Conservation (phyloP, 2,888 invertebrate species). For the Hypolimnas misippus region DNA sequence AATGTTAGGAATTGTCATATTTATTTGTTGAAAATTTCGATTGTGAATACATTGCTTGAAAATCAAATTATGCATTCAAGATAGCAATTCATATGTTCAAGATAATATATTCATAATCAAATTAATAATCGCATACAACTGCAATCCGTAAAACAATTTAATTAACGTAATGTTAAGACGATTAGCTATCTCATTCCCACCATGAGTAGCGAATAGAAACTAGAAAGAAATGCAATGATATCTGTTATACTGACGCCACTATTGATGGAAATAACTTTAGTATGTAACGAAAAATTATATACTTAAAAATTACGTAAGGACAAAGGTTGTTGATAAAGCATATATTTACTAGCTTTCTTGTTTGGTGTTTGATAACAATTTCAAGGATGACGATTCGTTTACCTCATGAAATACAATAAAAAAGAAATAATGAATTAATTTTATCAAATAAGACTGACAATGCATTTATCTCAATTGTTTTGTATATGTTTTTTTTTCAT, state of each 20-base stretch:
- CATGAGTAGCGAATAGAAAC: too few relatives aligned
- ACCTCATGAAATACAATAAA: slow-evolving; percentile 20
- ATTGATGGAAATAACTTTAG: background rate
- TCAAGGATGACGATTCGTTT: slow-evolving; percentile 8
- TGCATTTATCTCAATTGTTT: slow-evolving; percentile 29
- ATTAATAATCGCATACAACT: too few relatives aligned
- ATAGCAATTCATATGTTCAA: too few relatives aligned
- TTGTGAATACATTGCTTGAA: too few relatives aligned
- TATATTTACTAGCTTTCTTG: slow-evolving; percentile 13
- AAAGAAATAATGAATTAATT: slow-evolving; percentile 20
- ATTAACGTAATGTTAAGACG: too few relatives aligned
- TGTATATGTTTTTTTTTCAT: background rate
- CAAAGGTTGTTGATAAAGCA: slow-evolving; percentile 23
- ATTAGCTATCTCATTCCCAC: background rate
- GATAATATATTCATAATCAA: too few relatives aligned
- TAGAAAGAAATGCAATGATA: slow-evolving; percentile 1
- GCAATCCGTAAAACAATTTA: too few relatives aligned
- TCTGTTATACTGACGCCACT: background rate
- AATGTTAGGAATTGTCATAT: too few relatives aligned
- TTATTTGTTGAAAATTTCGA: too few relatives aligned
- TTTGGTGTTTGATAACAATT: slow-evolving; percentile 1
- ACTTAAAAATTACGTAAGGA: slow-evolving; percentile 17
- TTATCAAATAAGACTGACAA: slow-evolving; percentile 40
- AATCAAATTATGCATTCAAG: too few relatives aligned
- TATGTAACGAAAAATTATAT: slow-evolving; percentile 1